Base-by-base conservation (phyloP, 30 jellyfish, hydroid and myxozoan species). In the Catostylus mosaicus region DNA sequence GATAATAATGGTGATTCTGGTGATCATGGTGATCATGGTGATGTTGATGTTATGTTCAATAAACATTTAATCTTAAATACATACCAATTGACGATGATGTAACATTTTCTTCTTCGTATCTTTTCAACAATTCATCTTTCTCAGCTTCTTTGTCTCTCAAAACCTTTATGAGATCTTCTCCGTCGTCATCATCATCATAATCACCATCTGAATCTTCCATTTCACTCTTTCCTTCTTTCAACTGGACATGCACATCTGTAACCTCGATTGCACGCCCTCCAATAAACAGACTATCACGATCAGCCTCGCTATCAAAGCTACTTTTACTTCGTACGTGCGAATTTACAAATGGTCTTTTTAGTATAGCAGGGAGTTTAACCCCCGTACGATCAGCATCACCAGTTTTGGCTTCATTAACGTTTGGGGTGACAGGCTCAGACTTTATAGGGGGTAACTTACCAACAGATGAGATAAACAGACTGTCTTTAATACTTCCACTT, bases 191-290 rank as follows among this genome's bases (percentile, higher is more conserved):
- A 26, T 45, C 90, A 36, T 66, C 73, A 26, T n/a, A 33, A 29
- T 7, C 76, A 36, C 62, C 46, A 26, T 75, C 86, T 30, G 36
- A 43, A 32, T 3, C 50, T 30, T 56, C 40, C 27, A 19, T 33
- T 30, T 65, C 80, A 35, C 65, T 34, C 10, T 59, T 47, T 27
- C 24, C 73, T 46, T 57, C 92, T 4, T 34, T 30, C n/a, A 68
- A 34, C 14, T 43, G 70, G 36, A 82, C 33, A 10, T 54, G 77
- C 7, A 82, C 85, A 50, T 82, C 86, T 12, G 30, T 43, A 54
- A 82, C 92, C 77, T 82, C 92, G 29, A 82, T 70, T 19, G 62
- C 92, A 37, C 78, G 86, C 29, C 92, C 86, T 18, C 86, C 92
- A 32, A 68, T 52, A 27, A 68, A 70, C 80, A 70, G 30, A n/a